Evolutionary conservation across 92 coral and sea anemone genomes (phyloP).

Genomic region (Porites cylindrica): DNA sequence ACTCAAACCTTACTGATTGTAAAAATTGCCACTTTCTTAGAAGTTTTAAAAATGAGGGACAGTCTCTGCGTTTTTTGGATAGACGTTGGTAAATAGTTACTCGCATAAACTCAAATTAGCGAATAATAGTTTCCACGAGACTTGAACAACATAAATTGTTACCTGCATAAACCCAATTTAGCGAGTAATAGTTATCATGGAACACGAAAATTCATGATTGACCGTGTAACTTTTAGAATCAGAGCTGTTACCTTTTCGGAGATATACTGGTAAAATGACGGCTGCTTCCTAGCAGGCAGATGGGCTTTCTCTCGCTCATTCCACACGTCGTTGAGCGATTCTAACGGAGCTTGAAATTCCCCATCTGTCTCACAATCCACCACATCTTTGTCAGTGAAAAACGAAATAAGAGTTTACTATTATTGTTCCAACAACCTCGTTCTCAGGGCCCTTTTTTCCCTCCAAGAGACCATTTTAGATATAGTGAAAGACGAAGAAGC

Average conservation of each 20-base stretch:
- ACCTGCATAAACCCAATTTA: too few relatives aligned
- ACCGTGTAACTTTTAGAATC: too few relatives aligned
- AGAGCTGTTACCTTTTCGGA: conserved; percentile 39
- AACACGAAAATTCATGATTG: too few relatives aligned
- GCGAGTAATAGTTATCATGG: too few relatives aligned
- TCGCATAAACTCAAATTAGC: too few relatives aligned
- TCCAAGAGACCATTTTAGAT: too few relatives aligned
- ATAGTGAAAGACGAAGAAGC: neutral
- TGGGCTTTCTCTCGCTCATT: conserved; percentile 39
- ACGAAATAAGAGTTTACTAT: neutral
- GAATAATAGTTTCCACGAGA: too few relatives aligned
- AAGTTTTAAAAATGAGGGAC: neutral
- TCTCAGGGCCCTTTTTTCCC: neutral
- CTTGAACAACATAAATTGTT: too few relatives aligned
- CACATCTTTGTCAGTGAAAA: conserved; percentile 45
- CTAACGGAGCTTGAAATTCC: conserved; percentile 54
- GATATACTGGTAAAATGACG: conserved; percentile 57
- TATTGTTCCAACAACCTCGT: neutral
- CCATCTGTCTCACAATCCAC: conserved; percentile 52
- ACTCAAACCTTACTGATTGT: neutral
- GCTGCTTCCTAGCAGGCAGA: conserved; percentile 35
- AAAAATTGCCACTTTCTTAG: neutral
- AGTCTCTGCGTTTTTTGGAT: neutral
- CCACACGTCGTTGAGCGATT: conserved; percentile 56
- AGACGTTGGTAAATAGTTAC: neutral